Base-by-base conservation (phyloP, 1,140 invertebrate species). In the Trichoplusia ni region DNA sequence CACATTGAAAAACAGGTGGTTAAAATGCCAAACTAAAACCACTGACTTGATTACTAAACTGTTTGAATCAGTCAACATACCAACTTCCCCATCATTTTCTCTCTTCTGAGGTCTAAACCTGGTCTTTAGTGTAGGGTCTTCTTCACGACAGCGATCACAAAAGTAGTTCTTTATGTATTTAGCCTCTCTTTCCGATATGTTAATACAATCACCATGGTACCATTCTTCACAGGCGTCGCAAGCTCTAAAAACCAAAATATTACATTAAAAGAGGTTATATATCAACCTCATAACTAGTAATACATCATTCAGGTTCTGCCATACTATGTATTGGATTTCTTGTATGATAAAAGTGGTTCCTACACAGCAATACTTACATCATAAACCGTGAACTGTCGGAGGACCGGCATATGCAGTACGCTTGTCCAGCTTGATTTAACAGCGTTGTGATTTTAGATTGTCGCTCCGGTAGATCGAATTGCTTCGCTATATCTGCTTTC, bases 171-270 rank as follows among this genome's bases (percentile, higher is more conserved):
- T 97, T 49, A 99, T 99, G 63, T 95, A 94, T 79, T 97, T 97
- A 0, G 98, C 96, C 84, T 99, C 96, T 71, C 96, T 94, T 82
- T 98, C 95, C 6, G 97, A 98, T 61, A 99, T 97, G 71, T 96
- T 96, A 75, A 99, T 98, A 86, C 98, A 99, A 79, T 99, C 97
- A 6, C 98, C 98, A 90, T 99, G 98, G 82, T 98, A 99, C 98
- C 98, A 99, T 91, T 99, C 98, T 88, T 99, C 97, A 90, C 98
- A 99, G 23, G 96, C 93, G 90, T 99, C 98, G 92, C 98, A 99
- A 37, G 96, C 97, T 89, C 96, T 89, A 54, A 21, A 75, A 71
- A 46, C 0, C 21, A 61, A 67, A 53, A 64, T 42, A 31, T 51
- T 14, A 44, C n/a, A n/a, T n/a, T n/a, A n/a, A n/a, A 2, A 42